These are phyloP conservation scores for Argyresthia goedartella DNA, from an alignment of 2,888 invertebrate species.

Conservation along the genomic window DNA sequence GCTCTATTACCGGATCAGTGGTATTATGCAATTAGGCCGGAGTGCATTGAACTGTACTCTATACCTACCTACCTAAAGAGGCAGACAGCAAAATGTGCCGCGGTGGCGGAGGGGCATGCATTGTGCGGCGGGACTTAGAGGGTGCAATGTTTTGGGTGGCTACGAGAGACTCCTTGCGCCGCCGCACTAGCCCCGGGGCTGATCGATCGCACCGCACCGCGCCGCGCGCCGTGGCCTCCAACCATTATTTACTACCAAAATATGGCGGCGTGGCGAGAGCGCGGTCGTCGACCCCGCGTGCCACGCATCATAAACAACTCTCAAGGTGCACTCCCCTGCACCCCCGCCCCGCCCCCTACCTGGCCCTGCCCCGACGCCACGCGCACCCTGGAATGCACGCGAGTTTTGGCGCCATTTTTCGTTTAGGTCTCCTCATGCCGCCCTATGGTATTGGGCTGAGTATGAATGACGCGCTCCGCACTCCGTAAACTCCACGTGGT, in stretches of 20 bases:
- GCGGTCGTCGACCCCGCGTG: constrained; percentile 45
- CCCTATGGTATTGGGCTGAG: neutral
- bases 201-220: constrained; percentile 59
- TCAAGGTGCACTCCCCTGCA: constrained; percentile 29
- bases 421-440: neutral
- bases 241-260: constrained; percentile 62
- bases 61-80: neutral
- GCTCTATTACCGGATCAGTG: too few relatives aligned
- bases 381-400: constrained; percentile 10
- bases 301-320: constrained; percentile 43
- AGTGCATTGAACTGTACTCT: too few relatives aligned
- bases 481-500: constrained; percentile 20
- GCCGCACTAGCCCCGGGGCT: constrained; percentile 43
- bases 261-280: constrained; percentile 56
- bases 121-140: constrained; percentile 13
- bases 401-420: constrained; percentile 5
- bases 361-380: constrained; percentile 16
- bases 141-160: constrained; percentile 50
- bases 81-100: neutral
- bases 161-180: constrained; percentile 30
- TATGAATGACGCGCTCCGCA: constrained; percentile 10
- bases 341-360: constrained; percentile 28
- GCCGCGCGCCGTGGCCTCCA: constrained; percentile 37
- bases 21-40: too few relatives aligned
- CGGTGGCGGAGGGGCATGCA: neutral